These are phyloP conservation scores for Thamnaconus septentrionalis DNA, from an alignment of 2,113 vertebrate species.

Conservation along the genomic window DNA sequence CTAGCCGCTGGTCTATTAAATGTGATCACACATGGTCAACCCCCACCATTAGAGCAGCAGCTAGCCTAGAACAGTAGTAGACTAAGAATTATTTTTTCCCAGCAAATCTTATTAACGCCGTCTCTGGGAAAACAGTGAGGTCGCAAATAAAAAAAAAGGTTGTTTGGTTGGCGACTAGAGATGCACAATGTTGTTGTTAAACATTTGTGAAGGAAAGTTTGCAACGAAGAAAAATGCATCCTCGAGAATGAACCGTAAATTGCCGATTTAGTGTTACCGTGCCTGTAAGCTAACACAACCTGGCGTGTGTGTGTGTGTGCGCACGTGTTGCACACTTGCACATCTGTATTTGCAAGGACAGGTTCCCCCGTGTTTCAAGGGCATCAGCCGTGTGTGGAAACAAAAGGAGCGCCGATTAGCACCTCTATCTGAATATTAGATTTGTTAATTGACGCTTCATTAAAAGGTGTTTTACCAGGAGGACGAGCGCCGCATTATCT, in stretches of 20 bases:
- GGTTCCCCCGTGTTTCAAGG: slow-evolving; percentile 12
- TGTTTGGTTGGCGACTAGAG: too few species aligned
- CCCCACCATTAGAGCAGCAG: background rate
- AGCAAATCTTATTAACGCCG: too few species aligned
- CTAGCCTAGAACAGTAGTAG: background rate
- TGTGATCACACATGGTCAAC: background rate
- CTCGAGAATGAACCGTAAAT: too few species aligned
- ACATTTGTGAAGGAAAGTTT: too few species aligned
- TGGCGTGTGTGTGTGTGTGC: background rate
- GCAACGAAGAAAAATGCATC: too few species aligned
- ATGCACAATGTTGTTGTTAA: too few species aligned
- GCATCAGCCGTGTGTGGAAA: slow-evolving; percentile 15
- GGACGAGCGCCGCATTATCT: too few species aligned
- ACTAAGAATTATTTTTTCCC: too few species aligned
- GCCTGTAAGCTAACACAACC: background rate
- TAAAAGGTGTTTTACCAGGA: too few species aligned
- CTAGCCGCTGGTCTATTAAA: slow-evolving; percentile 3
- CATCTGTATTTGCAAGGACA: slow-evolving; percentile 30
- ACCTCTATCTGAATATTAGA: slow-evolving; percentile 32
- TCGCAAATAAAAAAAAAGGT: too few species aligned
- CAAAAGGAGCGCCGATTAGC: slow-evolving; percentile 32
- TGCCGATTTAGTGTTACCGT: too few species aligned
- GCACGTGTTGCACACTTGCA: slow-evolving; percentile 1
- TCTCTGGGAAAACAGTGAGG: too few species aligned
- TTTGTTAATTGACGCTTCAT: slow-evolving; percentile 42